Base-by-base conservation (phyloP, 2,113 vertebrate genomes). In the Oreotrochilus melanogaster region DNA sequence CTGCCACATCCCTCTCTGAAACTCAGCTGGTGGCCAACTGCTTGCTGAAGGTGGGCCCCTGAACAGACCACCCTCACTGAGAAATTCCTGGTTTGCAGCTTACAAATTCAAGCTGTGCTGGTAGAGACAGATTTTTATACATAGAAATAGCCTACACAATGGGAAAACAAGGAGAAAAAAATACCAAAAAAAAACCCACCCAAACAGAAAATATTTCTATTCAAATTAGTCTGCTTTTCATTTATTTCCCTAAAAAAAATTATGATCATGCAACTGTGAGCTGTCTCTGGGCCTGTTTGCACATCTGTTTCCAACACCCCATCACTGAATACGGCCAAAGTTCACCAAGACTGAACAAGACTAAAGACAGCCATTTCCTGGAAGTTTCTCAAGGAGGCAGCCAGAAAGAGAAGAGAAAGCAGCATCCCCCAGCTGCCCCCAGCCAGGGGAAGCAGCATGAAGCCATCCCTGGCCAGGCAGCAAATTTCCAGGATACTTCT, bases 391-490 rank as follows among this genome's bases (percentile, higher is more conserved):
- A 51, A 74, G 67, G 21, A 48, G 21, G 13, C 31, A 65, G 23
- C 14, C 4, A 1, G 15, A 2, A 1, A 60, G 7, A 79, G 31
- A 18, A 70, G 16, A 15, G 19, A 50, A 7, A 28, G 1, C 1
- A 1, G 57, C 1, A 1, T 28, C 21, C 22, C 2, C 6, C 18
- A 23, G 10, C 6, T 53, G 9, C 3, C 9, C 37, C 22, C 1
- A 1, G 10, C 11, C 1, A 2, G 9, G 16, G 24, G 18, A 79
- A 50, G 11, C 2, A 3, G 25, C 33, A 43, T 0, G 0, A 18
- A 70, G 19, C 30, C 14, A 7, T 48, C 39, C 14, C 45, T 30
- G 24, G 8, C 23, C 28, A 42, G 23, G 15, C 23, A 50, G 35
- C 27, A 45, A 21, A 21, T 39, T 21, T 61, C 54, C 82, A 23